These are phyloP conservation scores for Yponomeuta sedellus DNA, from an alignment of 2,888 invertebrate species.

Conservation along the genomic window DNA sequence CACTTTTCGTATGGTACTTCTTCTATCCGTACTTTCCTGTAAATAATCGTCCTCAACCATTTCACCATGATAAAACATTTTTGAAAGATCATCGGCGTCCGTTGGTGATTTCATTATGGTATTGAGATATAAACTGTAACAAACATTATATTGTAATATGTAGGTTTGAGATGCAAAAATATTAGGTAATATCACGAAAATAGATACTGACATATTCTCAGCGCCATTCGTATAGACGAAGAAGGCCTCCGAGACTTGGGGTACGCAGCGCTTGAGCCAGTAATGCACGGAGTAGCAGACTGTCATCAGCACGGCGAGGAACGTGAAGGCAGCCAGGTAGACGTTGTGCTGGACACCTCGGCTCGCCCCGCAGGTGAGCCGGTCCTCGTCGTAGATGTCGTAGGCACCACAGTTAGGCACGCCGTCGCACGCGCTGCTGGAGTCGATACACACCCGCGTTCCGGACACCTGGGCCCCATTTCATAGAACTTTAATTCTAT, in stretches of 20 bases:
- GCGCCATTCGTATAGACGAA: slow-evolving; percentile 58
- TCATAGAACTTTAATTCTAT: too few relatives aligned
- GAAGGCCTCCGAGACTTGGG: slow-evolving; percentile 61
- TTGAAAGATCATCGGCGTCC: slow-evolving; percentile 33
- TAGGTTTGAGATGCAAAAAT: too few relatives aligned
- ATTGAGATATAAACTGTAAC: slow-evolving; percentile 53
- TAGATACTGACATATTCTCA: slow-evolving; percentile 36
- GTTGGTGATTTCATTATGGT: slow-evolving; percentile 58
- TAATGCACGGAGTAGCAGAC: slow-evolving; percentile 52
- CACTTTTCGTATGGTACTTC: background rate
- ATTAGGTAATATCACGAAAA: too few relatives aligned
- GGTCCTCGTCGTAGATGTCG: slow-evolving; percentile 64
- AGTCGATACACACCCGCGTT: slow-evolving; percentile 55
- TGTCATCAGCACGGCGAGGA: slow-evolving; percentile 49
- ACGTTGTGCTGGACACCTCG: slow-evolving; percentile 43
- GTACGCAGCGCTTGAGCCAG: slow-evolving; percentile 62
- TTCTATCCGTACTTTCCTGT: background rate
- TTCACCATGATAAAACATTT: slow-evolving; percentile 29
- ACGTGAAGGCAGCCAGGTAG: slow-evolving; percentile 51
- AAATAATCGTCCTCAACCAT: slow-evolving; percentile 31
- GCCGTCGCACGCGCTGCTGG: slow-evolving; percentile 55
- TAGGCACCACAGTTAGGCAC: slow-evolving; percentile 63
- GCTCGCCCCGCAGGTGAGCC: slow-evolving; percentile 42
- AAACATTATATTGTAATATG: background rate
- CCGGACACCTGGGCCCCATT: slow-evolving; percentile 42